phyloP scores from a whole-genome alignment of 1,140 invertebrate species.

The Caenorhabditis tropicalis region DNA sequence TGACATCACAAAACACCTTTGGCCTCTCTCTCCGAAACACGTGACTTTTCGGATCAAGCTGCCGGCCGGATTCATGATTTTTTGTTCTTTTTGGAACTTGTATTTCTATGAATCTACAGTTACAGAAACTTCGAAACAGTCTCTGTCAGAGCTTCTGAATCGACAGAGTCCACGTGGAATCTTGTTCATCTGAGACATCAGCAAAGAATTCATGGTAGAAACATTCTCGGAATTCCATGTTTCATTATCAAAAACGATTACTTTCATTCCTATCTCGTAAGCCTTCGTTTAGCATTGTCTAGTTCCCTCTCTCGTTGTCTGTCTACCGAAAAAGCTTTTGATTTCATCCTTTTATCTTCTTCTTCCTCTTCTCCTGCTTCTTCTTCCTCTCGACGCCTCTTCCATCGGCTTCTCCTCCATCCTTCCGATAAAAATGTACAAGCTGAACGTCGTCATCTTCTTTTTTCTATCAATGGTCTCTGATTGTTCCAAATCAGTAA shows the following conservation, averaged over 20 bases:
- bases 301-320: neutral
- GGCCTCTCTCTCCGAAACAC: neutral
- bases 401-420: neutral
- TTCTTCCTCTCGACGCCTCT: neutral
- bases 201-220: too few relatives aligned
- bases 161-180: too few relatives aligned
- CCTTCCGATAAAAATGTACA: neutral
- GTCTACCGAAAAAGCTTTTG: neutral
- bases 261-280: neutral
- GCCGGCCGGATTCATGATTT: neutral
- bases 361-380: neutral
- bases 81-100: too few relatives aligned
- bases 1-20: slow-evolving; percentile 4
- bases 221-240: too few relatives aligned
- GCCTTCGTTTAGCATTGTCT: neutral
- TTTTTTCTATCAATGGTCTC: neutral
- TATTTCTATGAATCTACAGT: too few relatives aligned
- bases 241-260: neutral
- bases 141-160: too few relatives aligned
- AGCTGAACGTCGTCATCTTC: neutral
- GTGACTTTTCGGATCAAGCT: slow-evolving; percentile 4
- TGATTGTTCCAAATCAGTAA: slow-evolving; percentile 25
- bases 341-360: neutral
- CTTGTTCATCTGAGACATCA: too few relatives aligned
- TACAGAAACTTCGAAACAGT: too few relatives aligned